Evolutionary conservation across 2,888 invertebrate genomes (phyloP), one percentile per base, ranked within the genome.

Genomic region (Orthonevra nobilis): DNA sequence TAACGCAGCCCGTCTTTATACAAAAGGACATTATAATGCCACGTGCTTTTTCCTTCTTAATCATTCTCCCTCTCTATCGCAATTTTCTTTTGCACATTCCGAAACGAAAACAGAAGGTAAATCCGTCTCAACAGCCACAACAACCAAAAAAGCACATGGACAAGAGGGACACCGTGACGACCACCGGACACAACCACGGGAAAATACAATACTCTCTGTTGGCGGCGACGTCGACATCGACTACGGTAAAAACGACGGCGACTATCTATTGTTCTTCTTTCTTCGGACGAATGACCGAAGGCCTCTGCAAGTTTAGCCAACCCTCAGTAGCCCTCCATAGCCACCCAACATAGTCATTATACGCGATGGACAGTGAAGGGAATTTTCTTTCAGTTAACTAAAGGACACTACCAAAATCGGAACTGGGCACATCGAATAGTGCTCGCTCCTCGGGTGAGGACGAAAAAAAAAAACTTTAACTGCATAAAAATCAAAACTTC

Each of bases 341-440:
- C 34, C 64, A 73, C 50, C 56, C 68, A 44, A 38, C 48, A 36
- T 15, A 42, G 26, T 50, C 17, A 32, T 42, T 52, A 48, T 68
- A 12, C 32, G 44, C 63, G 50, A 81, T 81, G 81, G 81, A 74
- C 73, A 74, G 58, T 38, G 63, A 58, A 74, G 64, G 68, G 58
- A 79, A 79, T 64, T 72, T 64, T 64, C 70, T 64, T 82, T 82
- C 82, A 82, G 82, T 82, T 81, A 82, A 82, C 73, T 77, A 73
- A 81, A 81, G 81, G 82, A 82, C 82, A 82, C 81, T 82, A 82
- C 82, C 81, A 81, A 82, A 82, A 81, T 64, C 82, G 82, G 82
- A 75, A 74, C 82, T 82, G 82, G 82, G 79, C 81, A 81, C 60
- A 75, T 46, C 66, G 56, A 3, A 23, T 3, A 79, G 66, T 66